Evolutionary conservation across 2,113 vertebrate genomes (phyloP), one percentile per base, ranked within the genome.

Genomic region (Neolamprologus kungweensis): DNA sequence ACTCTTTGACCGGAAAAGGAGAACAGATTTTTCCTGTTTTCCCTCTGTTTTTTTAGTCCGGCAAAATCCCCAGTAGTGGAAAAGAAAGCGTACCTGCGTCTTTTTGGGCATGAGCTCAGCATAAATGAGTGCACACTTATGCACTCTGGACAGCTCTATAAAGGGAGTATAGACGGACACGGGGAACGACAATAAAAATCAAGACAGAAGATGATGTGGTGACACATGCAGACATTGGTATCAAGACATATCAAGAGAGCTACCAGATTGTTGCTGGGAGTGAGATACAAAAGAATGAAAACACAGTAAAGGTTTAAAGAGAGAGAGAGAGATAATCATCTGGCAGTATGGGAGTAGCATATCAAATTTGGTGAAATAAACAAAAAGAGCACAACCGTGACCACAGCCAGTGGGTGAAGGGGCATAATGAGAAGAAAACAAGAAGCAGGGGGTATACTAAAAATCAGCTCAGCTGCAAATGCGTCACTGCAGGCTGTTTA

Each of bases 11-110:
- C 89, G 91, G 94, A 95, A 97, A 96, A 90, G 96, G 90, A 94
- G 92, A 96, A 94, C 96, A 97, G 96, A 96, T 95, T 97, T 97
- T 97, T 97, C 97, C 97, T 97, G 97, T 98, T 97, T 97, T 98
- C 96, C 80, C 4, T 88, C 86, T 84, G 80, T 90, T n/a, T 84
- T 81, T 88, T 86, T 57, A 80, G 81, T 83, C 87, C 47, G 80
- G 73, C 51, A 68, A 83, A 58, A 47, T 82, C 87, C 89, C 85
- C 40, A 60, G 8, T 63, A 26, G 60, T 87, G 87, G 63, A 88
- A 94, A 88, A 53, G 33, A 88, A 28, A 14, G 14, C 19, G 33
- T 80, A 88, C 80, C 85, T 86, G 85, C 17, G 5, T 92, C 63
- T 85, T 81, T 91, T 53, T 81, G 83, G 19, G 28, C 45, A 37